Conservation (phyloP, 2,797 vertebrate species). For the Periophthalmus magnuspinnatus region DNA sequence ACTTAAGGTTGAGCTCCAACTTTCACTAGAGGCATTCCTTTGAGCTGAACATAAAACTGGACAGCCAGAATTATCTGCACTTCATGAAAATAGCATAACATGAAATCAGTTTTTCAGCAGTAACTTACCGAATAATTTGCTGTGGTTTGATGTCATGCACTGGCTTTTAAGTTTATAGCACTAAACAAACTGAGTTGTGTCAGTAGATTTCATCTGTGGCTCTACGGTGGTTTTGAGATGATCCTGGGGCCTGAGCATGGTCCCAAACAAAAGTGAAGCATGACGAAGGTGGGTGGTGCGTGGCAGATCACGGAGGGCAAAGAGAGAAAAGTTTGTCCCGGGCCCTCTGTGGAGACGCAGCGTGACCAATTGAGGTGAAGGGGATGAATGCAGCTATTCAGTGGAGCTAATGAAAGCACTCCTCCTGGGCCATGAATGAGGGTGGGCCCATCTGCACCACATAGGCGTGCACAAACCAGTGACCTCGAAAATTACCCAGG, state of each 20-base stretch:
- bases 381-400: conserved; percentile 82
- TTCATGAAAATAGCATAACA: background rate
- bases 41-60: conserved; percentile 13
- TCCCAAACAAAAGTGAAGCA: conserved; percentile 65
- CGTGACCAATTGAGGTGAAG: conserved; percentile 78
- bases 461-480: conserved; percentile 83
- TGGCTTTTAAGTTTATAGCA: conserved; percentile 4
- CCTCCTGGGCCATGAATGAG: conserved; percentile 77
- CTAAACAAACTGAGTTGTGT: conserved; percentile 28
- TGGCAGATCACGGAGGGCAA: conserved; percentile 62
- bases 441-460: conserved; percentile 79
- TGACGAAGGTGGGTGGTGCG: conserved; percentile 73
- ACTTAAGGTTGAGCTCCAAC: conserved; percentile 27
- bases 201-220: conserved; percentile 24
- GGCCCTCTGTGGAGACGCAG: conserved; percentile 69
- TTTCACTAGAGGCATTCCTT: conserved; percentile 28
- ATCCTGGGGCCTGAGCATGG: conserved; percentile 43
- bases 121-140: conserved; percentile 1
- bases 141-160: conserved; percentile 4
- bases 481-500: conserved; percentile 85
- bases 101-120: background rate
- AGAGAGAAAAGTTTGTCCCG: conserved; percentile 76
- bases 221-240: conserved; percentile 38
- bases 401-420: conserved; percentile 76
- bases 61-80: conserved; percentile 9